Evolutionary conservation across 2,797 vertebrate species (phyloP).

Genomic region (Molossus alvarezi): DNA sequence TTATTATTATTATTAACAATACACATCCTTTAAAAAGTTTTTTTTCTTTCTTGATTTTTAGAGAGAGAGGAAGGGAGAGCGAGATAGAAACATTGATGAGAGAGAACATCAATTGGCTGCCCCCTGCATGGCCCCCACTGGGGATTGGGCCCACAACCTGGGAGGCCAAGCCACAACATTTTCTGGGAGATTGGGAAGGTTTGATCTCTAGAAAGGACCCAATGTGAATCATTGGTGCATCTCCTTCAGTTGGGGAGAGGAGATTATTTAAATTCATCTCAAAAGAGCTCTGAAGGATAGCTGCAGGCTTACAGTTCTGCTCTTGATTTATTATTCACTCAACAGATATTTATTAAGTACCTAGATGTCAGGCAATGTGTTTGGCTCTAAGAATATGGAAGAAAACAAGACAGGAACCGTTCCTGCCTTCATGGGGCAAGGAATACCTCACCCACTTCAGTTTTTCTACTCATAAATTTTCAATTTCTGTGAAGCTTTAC

Average conservation of each 20-base stretch:
- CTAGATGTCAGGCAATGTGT: neutral
- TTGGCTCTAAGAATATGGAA: neutral
- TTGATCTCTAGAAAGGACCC: neutral
- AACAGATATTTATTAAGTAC: conserved; percentile 12
- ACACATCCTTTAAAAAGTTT: no score
- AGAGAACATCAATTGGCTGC: no score
- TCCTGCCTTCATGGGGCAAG: neutral
- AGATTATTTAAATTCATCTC: conserved; percentile 22
- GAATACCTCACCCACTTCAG: neutral
- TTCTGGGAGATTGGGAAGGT: neutral
- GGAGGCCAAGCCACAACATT: neutral
- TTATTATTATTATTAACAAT: neutral
- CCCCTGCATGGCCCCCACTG: no score
- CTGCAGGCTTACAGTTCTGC: neutral
- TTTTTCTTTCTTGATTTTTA: no score
- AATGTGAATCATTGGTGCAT: neutral
- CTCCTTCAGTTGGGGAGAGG: neutral
- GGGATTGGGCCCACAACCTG: no score
- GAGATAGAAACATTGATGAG: no score
- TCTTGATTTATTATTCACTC: neutral
- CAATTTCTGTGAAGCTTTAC: conserved; percentile 5
- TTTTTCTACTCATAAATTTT: neutral
- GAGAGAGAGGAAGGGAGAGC: no score
- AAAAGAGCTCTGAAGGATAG: conserved; percentile 9
- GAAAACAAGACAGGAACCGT: neutral